Base-by-base conservation (phyloP, 2,113 vertebrate genomes). In the Scophthalmus maximus region DNA sequence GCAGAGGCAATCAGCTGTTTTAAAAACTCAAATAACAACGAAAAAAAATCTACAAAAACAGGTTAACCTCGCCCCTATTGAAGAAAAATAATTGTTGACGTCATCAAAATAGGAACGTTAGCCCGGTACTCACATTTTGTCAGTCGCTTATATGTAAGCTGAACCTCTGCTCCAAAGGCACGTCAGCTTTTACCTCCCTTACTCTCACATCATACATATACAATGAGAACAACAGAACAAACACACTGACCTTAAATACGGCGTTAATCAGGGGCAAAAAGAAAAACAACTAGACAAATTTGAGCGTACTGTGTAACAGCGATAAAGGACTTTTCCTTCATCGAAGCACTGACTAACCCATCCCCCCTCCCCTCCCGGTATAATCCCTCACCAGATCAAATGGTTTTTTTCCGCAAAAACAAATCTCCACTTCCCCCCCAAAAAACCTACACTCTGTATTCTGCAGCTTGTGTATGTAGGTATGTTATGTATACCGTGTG, bases 171-270 rank as follows among this genome's bases (percentile, higher is more conserved):
- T 87, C 69, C 68, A 76, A 92, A 89, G 88, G 87, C 85, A 90
- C 83, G 78, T 68, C 89, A 90, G 83, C 84, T 83, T 82, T 87
- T 63, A 82, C 83, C 84, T 81, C 80, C 76, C 72, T 86, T 74
- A 78, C 80, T 78, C 82, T 74, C 76, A 87, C 81, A 74, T 87
- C 59, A 86, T 88, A 91, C 84, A 85, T 81, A 56, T 86, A 90
- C 84, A 91, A 87, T 81, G 78, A 89, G 86, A 89, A 88, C 79
- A 87, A 88, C 82, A 80, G 70, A 90, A 91, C 80, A 67, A 87
- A 92, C 75, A 93, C 84, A 87, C 80, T 85, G 89, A 89, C 87
- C 87, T 93, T 92, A 93, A 93, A 94, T 94, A 94, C 91, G 89
- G 79, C 82, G 83, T 90, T 89, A 89, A 88, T 89, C 60, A 71